Evolutionary conservation across 1,140 invertebrate species (phyloP).

Genomic region (Solenopsis invicta): DNA sequence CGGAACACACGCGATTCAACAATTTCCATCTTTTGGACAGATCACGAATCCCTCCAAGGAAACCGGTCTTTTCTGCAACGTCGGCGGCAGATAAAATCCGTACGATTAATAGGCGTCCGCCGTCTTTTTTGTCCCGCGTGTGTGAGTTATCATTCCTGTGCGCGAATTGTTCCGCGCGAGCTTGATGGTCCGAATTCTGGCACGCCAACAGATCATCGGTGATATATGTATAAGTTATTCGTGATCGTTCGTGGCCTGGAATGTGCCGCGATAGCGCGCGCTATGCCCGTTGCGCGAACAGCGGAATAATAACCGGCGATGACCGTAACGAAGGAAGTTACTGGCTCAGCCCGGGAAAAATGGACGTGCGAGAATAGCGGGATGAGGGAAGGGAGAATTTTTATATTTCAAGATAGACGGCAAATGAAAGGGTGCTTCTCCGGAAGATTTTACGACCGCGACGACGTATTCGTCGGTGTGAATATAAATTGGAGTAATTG

Average conservation of each 20-base stretch:
- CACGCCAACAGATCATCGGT: slow-evolving; percentile 4
- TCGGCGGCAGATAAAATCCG: slow-evolving; percentile 75
- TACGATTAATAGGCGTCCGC: slow-evolving; percentile 75
- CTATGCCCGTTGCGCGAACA: slow-evolving; percentile 11
- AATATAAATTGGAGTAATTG: slow-evolving; percentile 56
- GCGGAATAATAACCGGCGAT: slow-evolving; percentile 34
- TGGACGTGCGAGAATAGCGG: not conserved
- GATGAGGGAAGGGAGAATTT: not conserved
- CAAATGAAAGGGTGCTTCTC: slow-evolving; percentile 21
- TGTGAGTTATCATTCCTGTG: slow-evolving; percentile 64
- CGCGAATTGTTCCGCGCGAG: slow-evolving; percentile 58
- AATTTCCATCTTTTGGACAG: slow-evolving; percentile 51
- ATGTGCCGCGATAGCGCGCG: not conserved
- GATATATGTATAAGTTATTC: slow-evolving; percentile 56
- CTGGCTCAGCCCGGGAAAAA: not conserved
- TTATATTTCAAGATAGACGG: slow-evolving; percentile 23
- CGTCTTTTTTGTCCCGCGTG: slow-evolving; percentile 61
- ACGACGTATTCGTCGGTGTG: slow-evolving; percentile 25
- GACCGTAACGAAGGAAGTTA: slow-evolving; percentile 6
- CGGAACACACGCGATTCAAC: slow-evolving; percentile 4
- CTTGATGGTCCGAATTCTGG: slow-evolving; percentile 63
- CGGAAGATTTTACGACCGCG: slow-evolving; percentile 41
- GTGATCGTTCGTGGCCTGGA: slow-evolving; percentile 22
- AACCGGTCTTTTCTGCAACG: slow-evolving; percentile 45
- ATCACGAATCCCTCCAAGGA: not conserved